Evolutionary conservation across 2,113 vertebrate genomes (phyloP).

Genomic region (Pedionomus torquatus): DNA sequence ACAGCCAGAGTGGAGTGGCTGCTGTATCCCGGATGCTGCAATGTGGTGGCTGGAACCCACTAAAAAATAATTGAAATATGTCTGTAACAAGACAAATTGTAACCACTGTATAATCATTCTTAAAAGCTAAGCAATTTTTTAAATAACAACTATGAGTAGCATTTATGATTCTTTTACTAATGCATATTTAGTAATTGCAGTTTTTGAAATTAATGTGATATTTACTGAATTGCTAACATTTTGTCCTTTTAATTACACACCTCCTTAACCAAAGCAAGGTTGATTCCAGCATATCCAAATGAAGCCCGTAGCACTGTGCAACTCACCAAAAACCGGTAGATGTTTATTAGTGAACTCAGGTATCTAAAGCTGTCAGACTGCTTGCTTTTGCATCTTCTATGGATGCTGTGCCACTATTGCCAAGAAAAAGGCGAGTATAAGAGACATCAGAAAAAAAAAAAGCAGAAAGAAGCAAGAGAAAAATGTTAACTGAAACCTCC

Average conservation of each 20-base stretch:
- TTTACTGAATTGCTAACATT: constrained; percentile 54
- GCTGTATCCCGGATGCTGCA: background rate
- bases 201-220: constrained; percentile 49
- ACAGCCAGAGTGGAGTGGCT: background rate
- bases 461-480: background rate
- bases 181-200: constrained; percentile 16
- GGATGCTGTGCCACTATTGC: background rate
- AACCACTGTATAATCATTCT: background rate
- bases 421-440: background rate
- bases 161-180: constrained; percentile 43
- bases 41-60: background rate
- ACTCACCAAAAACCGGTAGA: background rate
- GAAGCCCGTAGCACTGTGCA: background rate
- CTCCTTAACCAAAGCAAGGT: constrained; percentile 40
- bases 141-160: constrained; percentile 22
- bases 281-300: background rate
- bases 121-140: constrained; percentile 32
- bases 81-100: background rate
- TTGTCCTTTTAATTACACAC: constrained; percentile 53
- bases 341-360: background rate
- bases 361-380: background rate
- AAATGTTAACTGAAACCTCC: background rate
- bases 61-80: background rate
- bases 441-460: background rate
- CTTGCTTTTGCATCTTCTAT: background rate